phyloP scores from a whole-genome alignment of 1,140 invertebrate species.

The Stenopsyche tienmushanensis region DNA sequence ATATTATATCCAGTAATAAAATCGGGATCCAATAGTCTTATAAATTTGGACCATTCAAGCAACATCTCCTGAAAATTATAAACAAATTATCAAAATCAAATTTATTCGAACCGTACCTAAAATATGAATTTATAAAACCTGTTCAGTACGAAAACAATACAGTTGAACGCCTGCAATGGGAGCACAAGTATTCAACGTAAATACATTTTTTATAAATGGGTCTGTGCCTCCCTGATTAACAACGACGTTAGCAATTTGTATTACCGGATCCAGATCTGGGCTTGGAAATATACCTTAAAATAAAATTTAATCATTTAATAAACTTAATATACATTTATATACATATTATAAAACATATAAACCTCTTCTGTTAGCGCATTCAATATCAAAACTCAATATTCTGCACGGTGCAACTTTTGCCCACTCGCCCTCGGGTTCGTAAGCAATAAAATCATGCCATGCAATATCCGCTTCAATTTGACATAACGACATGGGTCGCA shows the following conservation, averaged over 20 bases:
- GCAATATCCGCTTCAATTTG: constrained; percentile 95
- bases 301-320: neutral
- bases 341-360: too few species aligned
- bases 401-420: constrained; percentile 92
- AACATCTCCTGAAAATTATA: constrained; percentile 63
- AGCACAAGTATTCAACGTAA: constrained; percentile 92
- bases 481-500: constrained; percentile 71
- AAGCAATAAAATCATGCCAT: constrained; percentile 84
- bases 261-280: constrained; percentile 94
- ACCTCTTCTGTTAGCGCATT: constrained; percentile 97
- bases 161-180: constrained; percentile 93
- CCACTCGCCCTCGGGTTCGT: constrained; percentile 95
- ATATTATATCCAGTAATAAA: constrained; percentile 99
- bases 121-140: constrained; percentile 48
- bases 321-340: too few species aligned
- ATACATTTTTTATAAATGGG: constrained; percentile 93
- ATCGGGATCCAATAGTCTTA: constrained; percentile 94
- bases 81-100: constrained; percentile 19
- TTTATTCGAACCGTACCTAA: neutral
- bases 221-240: constrained; percentile 85
- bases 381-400: constrained; percentile 99
- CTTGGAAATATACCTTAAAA: constrained; percentile 90
- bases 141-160: constrained; percentile 79
- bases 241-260: constrained; percentile 99
- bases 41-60: constrained; percentile 86